phyloP scores from a whole-genome alignment of 2,888 invertebrate genomes.

The Netelia inedita region DNA sequence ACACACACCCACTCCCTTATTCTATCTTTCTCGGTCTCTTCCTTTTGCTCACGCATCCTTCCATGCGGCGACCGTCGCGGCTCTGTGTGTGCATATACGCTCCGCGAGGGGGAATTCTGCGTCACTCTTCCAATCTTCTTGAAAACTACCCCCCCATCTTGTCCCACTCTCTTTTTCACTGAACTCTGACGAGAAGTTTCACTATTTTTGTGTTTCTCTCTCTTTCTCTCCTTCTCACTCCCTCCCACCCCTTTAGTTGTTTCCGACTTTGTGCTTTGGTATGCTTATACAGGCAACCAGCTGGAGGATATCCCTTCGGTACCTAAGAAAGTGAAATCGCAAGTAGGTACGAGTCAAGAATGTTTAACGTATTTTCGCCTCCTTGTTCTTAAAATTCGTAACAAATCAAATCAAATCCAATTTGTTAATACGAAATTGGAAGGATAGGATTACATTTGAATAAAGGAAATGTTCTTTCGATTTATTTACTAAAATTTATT shows the following conservation, averaged over 20 bases:
- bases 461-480: no score
- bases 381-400: neutral
- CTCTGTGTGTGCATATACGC: conserved; percentile 36
- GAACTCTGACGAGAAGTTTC: neutral
- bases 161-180: conserved; percentile 4
- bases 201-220: neutral
- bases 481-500: no score
- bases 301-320: neutral
- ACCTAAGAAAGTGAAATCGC: neutral
- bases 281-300: neutral
- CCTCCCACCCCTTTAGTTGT: neutral
- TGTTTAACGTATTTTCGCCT: neutral
- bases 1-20: conserved; percentile 50
- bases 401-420: no score
- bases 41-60: conserved; percentile 43
- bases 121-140: neutral
- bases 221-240: neutral
- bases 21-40: conserved; percentile 3
- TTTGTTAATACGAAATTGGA: no score
- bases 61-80: conserved; percentile 42
- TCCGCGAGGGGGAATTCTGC: conserved; percentile 6
- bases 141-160: neutral
- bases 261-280: neutral
- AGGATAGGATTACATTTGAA: no score
- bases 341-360: neutral